A percentile compares a stretch with the other conserved stretches of the same genome.
These are phyloP conservation scores for Sitobion miscanthi DNA, from an alignment of 1,140 invertebrate genomes.

Conservation along the genomic window DNA sequence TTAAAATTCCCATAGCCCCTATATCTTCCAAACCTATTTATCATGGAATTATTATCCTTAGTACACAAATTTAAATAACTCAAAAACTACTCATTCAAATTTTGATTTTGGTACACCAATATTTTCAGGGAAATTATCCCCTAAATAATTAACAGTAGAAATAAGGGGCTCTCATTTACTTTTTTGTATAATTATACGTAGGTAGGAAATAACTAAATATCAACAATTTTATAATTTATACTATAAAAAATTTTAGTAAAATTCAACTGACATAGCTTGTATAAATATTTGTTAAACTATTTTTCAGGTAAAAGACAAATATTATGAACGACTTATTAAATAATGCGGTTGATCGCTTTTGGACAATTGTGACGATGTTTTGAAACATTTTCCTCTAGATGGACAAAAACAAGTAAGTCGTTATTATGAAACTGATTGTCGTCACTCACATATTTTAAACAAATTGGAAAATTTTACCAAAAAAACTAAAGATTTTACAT, in stretches of 20 bases:
- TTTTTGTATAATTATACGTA: not conserved
- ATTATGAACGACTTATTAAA: not conserved
- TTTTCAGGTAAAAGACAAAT: not conserved
- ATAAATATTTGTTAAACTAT: not conserved
- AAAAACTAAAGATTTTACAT: not conserved
- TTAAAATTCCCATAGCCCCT: no score
- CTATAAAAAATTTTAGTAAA: no score
- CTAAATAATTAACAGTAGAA: no score
- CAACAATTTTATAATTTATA: no score
- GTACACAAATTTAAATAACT: no score
- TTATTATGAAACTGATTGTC: constrained; percentile 24
- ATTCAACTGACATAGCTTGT: not conserved
- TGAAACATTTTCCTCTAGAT: not conserved
- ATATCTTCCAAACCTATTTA: no score
- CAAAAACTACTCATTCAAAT: no score
- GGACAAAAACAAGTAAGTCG: constrained; percentile 10
- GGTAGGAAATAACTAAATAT: not conserved
- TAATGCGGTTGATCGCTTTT: not conserved
- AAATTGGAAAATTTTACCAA: not conserved
- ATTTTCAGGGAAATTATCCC: no score
- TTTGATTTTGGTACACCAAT: no score
- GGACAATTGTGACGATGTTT: not conserved
- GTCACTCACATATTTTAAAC: constrained; percentile 26
- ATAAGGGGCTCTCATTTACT: not conserved
- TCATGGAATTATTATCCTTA: no score